phyloP scores from a whole-genome alignment of 2,113 vertebrate species.

The Nannospalax galili region DNA sequence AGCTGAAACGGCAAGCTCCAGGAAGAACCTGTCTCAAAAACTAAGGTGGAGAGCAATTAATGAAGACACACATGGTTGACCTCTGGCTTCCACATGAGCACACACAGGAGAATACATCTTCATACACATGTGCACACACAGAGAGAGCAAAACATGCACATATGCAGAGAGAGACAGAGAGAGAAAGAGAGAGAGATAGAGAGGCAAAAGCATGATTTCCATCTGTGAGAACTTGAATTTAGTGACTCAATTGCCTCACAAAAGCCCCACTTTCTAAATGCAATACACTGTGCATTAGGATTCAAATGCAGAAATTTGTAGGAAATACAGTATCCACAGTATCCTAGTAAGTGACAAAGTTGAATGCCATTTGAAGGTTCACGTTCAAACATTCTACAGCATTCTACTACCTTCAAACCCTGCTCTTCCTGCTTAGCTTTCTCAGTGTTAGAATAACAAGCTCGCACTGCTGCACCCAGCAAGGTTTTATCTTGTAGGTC shows the following conservation, averaged over 20 bases:
- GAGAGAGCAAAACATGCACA: neutral
- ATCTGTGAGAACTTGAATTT: neutral
- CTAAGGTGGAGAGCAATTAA: neutral
- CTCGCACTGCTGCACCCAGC: neutral
- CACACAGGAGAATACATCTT: neutral
- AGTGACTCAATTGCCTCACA: neutral
- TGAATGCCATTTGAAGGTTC: neutral
- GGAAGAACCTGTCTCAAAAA: neutral
- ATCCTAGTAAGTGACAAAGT: neutral
- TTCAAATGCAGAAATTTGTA: neutral
- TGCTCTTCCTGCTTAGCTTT: neutral
- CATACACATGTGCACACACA: neutral
- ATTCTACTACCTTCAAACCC: neutral
- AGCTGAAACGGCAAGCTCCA: neutral
- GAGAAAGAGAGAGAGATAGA: neutral
- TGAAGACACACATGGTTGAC: neutral
- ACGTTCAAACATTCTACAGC: neutral
- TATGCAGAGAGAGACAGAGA: neutral
- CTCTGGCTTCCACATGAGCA: neutral
- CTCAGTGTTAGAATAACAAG: neutral
- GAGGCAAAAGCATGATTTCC: too few species aligned
- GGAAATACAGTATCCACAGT: neutral
- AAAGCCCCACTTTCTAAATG: neutral
- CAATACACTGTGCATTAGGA: neutral
- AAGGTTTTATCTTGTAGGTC: neutral